phyloP scores from a whole-genome alignment of 2,113 vertebrate genomes.

The Piprites chloris region DNA sequence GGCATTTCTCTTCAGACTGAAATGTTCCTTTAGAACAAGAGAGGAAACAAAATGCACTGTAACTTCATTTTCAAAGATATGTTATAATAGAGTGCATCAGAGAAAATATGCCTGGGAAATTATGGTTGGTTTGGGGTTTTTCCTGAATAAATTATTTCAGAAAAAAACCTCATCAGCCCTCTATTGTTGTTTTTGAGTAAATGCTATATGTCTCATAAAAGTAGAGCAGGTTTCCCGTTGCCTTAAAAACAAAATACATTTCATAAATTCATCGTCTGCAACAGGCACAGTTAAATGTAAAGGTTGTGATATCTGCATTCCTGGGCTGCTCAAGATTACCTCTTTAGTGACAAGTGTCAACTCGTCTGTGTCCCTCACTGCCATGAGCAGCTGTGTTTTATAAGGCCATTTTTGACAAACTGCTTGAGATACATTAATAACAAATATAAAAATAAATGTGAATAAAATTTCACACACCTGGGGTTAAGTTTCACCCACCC shows the following conservation, averaged over 20 bases:
- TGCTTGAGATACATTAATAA: neutral
- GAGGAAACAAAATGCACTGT: conserved; percentile 21
- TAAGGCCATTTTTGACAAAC: neutral
- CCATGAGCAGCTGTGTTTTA: neutral
- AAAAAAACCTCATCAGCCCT: neutral
- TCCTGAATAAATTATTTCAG: neutral
- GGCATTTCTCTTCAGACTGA: conserved; percentile 20
- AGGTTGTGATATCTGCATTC: neutral
- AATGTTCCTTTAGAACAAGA: conserved; percentile 42
- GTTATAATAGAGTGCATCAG: neutral
- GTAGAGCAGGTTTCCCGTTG: neutral
- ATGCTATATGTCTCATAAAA: neutral
- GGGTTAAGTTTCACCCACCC: neutral
- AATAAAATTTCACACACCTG: neutral
- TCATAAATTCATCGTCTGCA: conserved; percentile 3
- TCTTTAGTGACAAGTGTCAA: neutral
- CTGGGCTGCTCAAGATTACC: neutral
- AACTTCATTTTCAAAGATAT: neutral
- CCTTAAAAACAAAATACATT: neutral
- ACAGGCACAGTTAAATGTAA: neutral
- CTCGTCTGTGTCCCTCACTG: neutral
- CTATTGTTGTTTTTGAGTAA: neutral
- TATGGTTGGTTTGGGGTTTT: neutral
- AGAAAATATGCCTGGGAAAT: neutral
- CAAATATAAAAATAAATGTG: neutral